Percentiles rank a stretch among this genome's conserved stretches.
phyloP scores from a whole-genome alignment of 2,113 vertebrate genomes.

The Aramus guarauna region DNA sequence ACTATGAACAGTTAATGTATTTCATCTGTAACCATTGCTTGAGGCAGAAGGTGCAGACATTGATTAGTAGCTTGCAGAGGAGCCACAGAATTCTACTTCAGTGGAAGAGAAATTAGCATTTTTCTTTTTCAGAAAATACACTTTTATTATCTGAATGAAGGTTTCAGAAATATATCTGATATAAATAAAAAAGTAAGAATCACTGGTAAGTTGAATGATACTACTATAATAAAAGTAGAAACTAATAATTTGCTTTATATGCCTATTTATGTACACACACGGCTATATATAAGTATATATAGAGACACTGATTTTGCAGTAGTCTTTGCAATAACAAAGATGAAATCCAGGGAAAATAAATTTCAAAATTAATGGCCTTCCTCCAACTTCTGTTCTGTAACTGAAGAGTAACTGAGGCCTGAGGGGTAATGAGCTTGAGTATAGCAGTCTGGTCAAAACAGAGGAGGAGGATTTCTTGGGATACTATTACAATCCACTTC shows the following conservation, averaged over 20 bases:
- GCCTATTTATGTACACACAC: neutral
- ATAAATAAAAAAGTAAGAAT: conserved; percentile 18
- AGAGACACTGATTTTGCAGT: neutral
- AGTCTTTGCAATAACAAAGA: neutral
- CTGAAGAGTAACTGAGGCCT: neutral
- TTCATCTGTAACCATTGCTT: conserved; percentile 13
- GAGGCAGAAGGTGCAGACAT: conserved; percentile 36
- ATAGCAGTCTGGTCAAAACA: neutral
- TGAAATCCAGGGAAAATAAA: neutral
- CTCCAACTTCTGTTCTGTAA: neutral
- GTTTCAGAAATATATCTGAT: neutral
- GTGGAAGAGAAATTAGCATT: conserved; percentile 6
- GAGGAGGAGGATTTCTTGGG: neutral
- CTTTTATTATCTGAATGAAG: conserved; percentile 28
- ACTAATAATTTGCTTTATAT: neutral
- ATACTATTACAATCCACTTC: neutral
- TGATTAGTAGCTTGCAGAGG: conserved; percentile 56
- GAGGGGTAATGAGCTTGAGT: neutral
- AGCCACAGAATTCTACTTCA: conserved; percentile 27
- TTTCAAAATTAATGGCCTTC: neutral
- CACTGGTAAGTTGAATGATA: neutral
- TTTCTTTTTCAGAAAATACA: conserved; percentile 26
- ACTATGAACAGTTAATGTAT: conserved; percentile 8
- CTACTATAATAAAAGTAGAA: neutral
- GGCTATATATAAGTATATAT: neutral